Base-by-base conservation (phyloP, 1,140 invertebrate species). In the Drosophila nasuta region DNA sequence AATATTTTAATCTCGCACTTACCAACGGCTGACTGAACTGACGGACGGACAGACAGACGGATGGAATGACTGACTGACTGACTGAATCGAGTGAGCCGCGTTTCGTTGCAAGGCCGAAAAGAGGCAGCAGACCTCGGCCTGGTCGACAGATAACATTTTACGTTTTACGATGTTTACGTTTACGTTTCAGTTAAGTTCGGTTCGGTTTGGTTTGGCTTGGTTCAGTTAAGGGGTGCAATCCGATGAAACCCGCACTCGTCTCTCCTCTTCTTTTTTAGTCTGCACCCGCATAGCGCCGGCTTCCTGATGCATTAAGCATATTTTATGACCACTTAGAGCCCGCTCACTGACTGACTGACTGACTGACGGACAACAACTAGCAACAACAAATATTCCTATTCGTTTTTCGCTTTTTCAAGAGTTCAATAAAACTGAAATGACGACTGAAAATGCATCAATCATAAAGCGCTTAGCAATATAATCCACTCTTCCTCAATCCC, bases 1-100 rank as follows among this genome's bases (percentile, higher is more conserved):
- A 83, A 89, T 89, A 88, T 88, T 89, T 88, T 88, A 88, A 88
- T 88, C 83, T 88, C 77, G 83, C 83, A 88, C 83, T 88, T 88
- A 88, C 85, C 80, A 87, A 79, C 82, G 62, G 59, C 63, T 77
- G 69, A 72, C 69, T 72, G 68, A 64, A 43, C 57, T 58, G 52
- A 33, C 51, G 30, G 30, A 35, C 28, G 28, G 49, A 48, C 62
- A 45, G 25, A 54, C 58, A 38, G 28, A 54, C n/a, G 4, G 43
- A 38, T 41, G 20, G 45, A 54, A 51, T 54, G n/a, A 49, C 68
- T 51, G 28, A 60, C 41, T 17, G 52, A 30, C 35, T 20, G 51
- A 56, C 20, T 51, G 49, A 38, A 60, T 56, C 45, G 52, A 38
- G 7, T 57, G 41, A 43, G 41, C 41, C 41, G 28, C 54, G 58